Evolutionary conservation across 30 jellyfish, hydroid and myxozoan genomes (phyloP), one percentile per base, ranked within the genome.

Genomic region (Chironex yamaguchii): DNA sequence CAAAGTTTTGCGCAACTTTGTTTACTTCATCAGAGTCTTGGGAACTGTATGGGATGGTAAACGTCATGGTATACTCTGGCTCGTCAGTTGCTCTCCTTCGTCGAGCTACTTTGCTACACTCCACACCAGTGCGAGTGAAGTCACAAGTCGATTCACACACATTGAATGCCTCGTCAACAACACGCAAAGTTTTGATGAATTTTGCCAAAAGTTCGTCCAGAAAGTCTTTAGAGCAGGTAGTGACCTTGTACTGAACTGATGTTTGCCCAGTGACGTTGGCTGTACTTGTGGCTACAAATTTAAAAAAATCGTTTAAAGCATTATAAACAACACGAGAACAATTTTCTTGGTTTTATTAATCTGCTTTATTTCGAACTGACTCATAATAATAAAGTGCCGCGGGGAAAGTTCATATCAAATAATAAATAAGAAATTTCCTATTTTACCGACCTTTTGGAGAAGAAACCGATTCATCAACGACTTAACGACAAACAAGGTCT

Each of bases 61-160:
- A 79, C 0, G 70, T 63, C 69, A 83, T 42, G 4, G 84, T 68
- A 1, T 88, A 36, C 0, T 50, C 48, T 14, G 88, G 29, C 17
- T 79, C 91, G 3, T 78, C 89, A 14, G 76, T 54, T 25, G 49
- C 93, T 49, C 98, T 71, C n/a, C 98, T 92, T 69, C 51, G 32
- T 28, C 98, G 64, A 48, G 91, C 27, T 4, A 84, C 86, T 24
- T 71, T 70, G 75, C 71, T 80, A 27, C 98, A 92, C 36, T 71
- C 81, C 71, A 92, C 68, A 20, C 97, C 51, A 25, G 76, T 68
- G 64, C 27, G 29, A 32, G 36, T 74, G 67, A 93, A 93, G 82
- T 93, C 89, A 36, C 99, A 93, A 28, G 73, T 49, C 2, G 36
- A 89, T 3, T 97, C 99, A 62, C 99, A 93, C 30, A 93, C 84